Evolutionary conservation across 2,797 vertebrate species (phyloP), one percentile per base, ranked within the genome.

Genomic region (Arremon aurantiirostris): DNA sequence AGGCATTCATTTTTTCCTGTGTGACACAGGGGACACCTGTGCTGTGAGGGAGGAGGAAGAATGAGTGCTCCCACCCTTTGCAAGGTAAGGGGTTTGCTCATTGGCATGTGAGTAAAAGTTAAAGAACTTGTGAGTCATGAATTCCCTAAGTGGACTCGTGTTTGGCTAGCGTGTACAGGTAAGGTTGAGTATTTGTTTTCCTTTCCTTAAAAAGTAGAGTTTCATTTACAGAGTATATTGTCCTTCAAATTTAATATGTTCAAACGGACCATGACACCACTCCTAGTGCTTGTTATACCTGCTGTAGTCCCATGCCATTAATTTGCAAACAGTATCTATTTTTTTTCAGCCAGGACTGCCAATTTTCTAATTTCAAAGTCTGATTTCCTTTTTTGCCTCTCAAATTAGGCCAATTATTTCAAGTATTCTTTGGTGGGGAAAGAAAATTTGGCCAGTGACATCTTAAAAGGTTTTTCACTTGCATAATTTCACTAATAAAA

Each of bases 51-150:
- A 76, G 14, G 12, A 76, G 39, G 17, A 69, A 57, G 24, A 65
- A 61, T 11, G 12, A 85, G 23, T 44, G 3, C 2, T 42, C n/a
- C 8, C 17, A 73, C 3, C 5, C 14, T 53, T 39, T 26, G 23
- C 3, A 14, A 68, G 28, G 12, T 64, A 21, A 63, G 4, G 1
- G 7, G 5, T 70, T 78, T 81, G 20, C 12, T 86, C 41, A 14
- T 8, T 59, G n/a, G 1, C 4, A 0, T 2, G 0, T 12, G 10
- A 56, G 19, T 73, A 63, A 13, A 50, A 73, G 15, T 23, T 28
- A 47, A 35, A 47, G 49, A 70, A 70, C 8, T 44, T 83, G 49
- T 21, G 34, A 49, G 17, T 68, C 14, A 8, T 19, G 8, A 75
- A 53, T 63, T 60, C 37, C 12, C 44, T 41, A 80, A 64, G 24